Percentiles rank a stretch among this genome's conserved stretches.
phyloP scores from a whole-genome alignment of 2,888 invertebrate species.

The Acronicta aceris region DNA sequence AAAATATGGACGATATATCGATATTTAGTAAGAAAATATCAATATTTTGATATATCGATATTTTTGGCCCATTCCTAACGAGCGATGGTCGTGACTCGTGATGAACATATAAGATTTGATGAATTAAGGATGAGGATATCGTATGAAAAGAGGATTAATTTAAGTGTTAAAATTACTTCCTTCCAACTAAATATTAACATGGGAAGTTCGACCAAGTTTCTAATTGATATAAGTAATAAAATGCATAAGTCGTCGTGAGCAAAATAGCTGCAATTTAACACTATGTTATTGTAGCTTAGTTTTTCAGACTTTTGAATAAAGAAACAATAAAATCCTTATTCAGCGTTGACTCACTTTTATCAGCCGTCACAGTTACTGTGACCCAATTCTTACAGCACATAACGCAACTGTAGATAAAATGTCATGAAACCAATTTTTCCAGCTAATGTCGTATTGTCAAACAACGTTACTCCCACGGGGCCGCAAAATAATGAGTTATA shows the following conservation, averaged over 20 bases:
- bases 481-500: conserved; percentile 40
- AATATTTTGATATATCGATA: too few species aligned
- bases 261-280: conserved; percentile 12
- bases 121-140: conserved; percentile 54
- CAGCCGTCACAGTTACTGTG: conserved; percentile 9
- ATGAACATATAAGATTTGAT: conserved; percentile 56
- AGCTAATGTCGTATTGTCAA: conserved; percentile 52
- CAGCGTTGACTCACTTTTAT: conserved; percentile 2
- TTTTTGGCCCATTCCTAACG: too few species aligned
- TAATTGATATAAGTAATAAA: conserved; percentile 34
- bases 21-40: too few species aligned
- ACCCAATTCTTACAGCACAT: conserved; percentile 35
- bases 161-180: conserved; percentile 49
- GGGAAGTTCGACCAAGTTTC: conserved; percentile 26
- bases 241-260: conserved; percentile 22
- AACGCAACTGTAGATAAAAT: conserved; percentile 39
- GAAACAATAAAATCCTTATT: conserved; percentile 7
- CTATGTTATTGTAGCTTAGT: neutral
- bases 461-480: conserved; percentile 42
- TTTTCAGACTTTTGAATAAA: conserved; percentile 10
- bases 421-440: conserved; percentile 43
- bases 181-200: conserved; percentile 22
- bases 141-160: conserved; percentile 40
- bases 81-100: conserved; percentile 55
- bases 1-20: too few species aligned